Evolutionary conservation across 2,888 invertebrate species (phyloP), one percentile per base, ranked within the genome.

Genomic region (Thymelicus sylvestris): DNA sequence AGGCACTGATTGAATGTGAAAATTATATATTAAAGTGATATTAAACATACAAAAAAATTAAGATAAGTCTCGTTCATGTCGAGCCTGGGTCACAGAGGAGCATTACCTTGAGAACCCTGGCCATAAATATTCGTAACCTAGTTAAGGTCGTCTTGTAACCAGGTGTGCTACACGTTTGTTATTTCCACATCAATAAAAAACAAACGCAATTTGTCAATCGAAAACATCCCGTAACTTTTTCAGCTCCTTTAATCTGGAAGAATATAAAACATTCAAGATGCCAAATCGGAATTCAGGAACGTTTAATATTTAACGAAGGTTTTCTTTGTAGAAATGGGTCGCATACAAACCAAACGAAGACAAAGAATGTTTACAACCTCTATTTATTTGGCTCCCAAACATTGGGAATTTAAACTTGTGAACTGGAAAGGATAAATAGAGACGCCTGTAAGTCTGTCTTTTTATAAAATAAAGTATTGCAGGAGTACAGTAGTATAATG

Each of bases 191-290:
- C 57, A 38, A 31, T 57, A 55, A 55, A 57, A 64, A 10, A 48
- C 48, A 65, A 65, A 65, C 50, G 50, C 44, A 65, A 50, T 70
- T 60, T 41, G 60, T 52, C 62, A 6, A 31, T 63, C 57, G 59
- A 41, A 50, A 60, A 60, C 60, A 52, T 50, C 60, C 60, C 44
- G 52, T 66, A 61, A 48, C 55, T 47, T 39, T 65, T 66, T 61
- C 71, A 60, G 60, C 60, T 61, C 44, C 66, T 66, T 66, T 66
- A 71, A 71, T 71, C 71, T 71, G 60, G 60, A 52, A 71, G 38
- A 47, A 55, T 60, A 66, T 71, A 71, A 71, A 71, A 71, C 65
- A 71, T 71, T 71, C 70, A 71, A 66, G 71, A 66, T 15, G 55
- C 61, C 66, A 66, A 71, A 66, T 71, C 66, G 66, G 61, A 71